These are phyloP conservation scores for Pristiophorus japonicus DNA, from an alignment of 2,113 vertebrate genomes.

Conservation along the genomic window DNA sequence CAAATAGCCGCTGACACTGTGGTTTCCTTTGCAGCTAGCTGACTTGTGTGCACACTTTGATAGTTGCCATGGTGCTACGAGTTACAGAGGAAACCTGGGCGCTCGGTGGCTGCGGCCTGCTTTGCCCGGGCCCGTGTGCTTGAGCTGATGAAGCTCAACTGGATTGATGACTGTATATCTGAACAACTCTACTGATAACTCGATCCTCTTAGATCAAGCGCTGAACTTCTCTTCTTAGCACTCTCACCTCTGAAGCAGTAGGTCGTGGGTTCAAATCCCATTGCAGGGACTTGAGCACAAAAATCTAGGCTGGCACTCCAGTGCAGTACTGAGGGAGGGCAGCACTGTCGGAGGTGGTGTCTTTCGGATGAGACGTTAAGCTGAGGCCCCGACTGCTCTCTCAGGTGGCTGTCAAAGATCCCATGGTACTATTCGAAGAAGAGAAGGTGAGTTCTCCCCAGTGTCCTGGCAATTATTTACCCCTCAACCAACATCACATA, in stretches of 20 bases:
- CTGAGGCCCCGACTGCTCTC: not conserved
- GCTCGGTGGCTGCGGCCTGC: not conserved
- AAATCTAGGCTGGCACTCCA: not conserved
- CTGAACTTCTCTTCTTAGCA: not conserved
- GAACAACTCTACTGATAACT: no score
- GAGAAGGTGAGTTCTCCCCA: no score
- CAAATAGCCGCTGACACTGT: not conserved
- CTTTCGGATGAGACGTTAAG: not conserved
- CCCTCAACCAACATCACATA: no score
- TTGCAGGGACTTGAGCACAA: not conserved
- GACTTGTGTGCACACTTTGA: not conserved
- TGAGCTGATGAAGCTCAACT: not conserved
- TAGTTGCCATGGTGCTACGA: not conserved
- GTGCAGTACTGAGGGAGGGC: not conserved
- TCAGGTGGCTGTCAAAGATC: not conserved
- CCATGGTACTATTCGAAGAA: not conserved
- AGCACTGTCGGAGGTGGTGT: not conserved
- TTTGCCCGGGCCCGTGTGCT: not conserved
- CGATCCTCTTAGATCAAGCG: not conserved
- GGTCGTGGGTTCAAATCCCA: not conserved
- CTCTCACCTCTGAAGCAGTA: not conserved
- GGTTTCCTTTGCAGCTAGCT: constrained; percentile 13
- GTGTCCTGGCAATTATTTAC: not conserved
- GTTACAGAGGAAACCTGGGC: not conserved
- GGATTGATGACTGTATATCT: not conserved